Evolutionary conservation across 2,113 vertebrate genomes (phyloP), one percentile per base, ranked within the genome.

Genomic region (Chroicocephalus ridibundus): DNA sequence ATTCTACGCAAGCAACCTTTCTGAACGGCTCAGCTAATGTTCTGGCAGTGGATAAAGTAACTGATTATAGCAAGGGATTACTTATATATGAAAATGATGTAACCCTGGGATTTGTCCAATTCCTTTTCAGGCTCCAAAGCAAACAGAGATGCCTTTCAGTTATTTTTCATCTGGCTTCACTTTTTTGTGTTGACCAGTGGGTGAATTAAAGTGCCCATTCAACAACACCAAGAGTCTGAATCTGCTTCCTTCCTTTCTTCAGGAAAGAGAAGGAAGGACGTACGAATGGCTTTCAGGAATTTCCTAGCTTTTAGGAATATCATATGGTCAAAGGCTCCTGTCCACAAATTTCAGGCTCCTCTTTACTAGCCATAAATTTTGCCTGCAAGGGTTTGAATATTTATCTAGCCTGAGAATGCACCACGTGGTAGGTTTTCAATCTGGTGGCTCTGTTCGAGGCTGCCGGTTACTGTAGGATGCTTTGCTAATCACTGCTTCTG

Each of bases 121-220:
- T 57, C 65, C 57, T 61, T 69, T 14, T 8, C 84, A 72, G 91
- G 70, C 78, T 80, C 78, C 95, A 93, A 76, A 88, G 74, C 72
- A 94, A 88, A 94, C 64, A 79, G 86, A 95, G 74, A 85, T 87
- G 90, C 70, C 82, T 91, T 82, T 79, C 62, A 57, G 89, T 47
- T 64, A 64, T 34, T 94, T 83, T 71, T 78, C 74, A 47, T 86
- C 61, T 85, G 89, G 51, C 69, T 55, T 71, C 21, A 14, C 38
- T 44, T 44, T 54, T 52, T 68, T 8, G 31, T 31, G 29, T 27
- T 25, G 42, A 38, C 51, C 55, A n/a, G 46, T 3, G 69, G 60
- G 47, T 26, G 65, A 89, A 51, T 61, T 15, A 84, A 85, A 54
- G 65, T 94, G 83, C 81, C 86, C 60, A 16, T 66, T 22, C 0